Conservation (phyloP, 2,888 invertebrate genomes). For the Leptopilina drosophilae region DNA sequence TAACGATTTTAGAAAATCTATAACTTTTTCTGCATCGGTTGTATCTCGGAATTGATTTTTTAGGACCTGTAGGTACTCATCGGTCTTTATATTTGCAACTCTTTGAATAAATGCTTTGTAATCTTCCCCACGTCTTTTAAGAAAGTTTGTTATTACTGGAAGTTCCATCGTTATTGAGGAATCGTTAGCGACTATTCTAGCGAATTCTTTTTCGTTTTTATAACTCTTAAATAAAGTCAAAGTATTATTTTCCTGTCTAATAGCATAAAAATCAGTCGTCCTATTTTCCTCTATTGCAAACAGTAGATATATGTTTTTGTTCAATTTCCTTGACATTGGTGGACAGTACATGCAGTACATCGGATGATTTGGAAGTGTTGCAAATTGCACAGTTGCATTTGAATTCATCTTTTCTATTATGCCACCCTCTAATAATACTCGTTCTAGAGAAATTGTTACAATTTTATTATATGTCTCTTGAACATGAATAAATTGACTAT, state of each 20-base stretch:
- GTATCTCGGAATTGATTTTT: neutral
- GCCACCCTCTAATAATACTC: no score
- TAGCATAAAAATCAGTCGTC: neutral
- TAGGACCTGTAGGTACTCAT: neutral
- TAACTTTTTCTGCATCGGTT: neutral
- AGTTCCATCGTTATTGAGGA: neutral
- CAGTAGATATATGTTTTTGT: neutral
- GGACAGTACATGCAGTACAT: neutral
- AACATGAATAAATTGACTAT: no score
- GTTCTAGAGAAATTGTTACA: no score
- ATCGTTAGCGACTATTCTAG: neutral
- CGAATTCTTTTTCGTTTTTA: neutral
- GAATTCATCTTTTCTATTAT: no score
- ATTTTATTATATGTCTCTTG: no score
- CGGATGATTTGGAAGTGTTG: neutral
- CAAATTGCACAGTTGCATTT: neutral
- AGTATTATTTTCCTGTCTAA: neutral
- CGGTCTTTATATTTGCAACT: neutral
- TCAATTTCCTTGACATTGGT: neutral
- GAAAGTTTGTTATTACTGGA: fast-evolving
- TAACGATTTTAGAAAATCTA: neutral
- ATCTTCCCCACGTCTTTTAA: neutral
- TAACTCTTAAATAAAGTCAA: neutral
- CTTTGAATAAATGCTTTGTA: neutral
- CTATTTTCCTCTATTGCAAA: neutral